phyloP scores from a whole-genome alignment of 1,140 invertebrate species.

The Pogonomyrmex barbatus region DNA sequence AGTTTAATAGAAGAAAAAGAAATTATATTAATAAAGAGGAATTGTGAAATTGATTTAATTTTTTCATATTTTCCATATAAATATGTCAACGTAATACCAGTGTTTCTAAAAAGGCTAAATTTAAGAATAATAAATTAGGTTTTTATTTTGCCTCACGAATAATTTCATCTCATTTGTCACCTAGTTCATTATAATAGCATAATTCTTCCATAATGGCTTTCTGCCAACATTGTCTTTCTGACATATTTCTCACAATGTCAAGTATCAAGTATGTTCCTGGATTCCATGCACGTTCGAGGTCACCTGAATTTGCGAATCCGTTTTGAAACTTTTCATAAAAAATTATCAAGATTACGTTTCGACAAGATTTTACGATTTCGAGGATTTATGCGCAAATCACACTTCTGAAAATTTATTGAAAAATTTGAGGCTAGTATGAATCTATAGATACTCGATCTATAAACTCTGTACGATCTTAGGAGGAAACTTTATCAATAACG shows the following conservation, averaged over 20 bases:
- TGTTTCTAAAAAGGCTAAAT: not conserved
- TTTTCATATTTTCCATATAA: not conserved
- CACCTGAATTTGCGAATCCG: conserved; percentile 58
- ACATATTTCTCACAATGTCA: conserved; percentile 65
- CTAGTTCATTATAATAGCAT: not conserved
- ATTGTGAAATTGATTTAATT: not conserved
- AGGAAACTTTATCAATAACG: not conserved
- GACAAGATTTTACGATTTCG: not conserved
- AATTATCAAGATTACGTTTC: not conserved
- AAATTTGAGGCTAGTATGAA: not conserved
- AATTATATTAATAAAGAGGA: conserved; percentile 1
- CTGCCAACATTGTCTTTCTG: conserved; percentile 1
- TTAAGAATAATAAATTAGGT: not conserved
- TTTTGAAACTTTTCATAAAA: conserved; percentile 24
- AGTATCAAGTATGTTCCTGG: not conserved
- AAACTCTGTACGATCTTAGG: too few species aligned
- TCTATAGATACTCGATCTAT: not conserved
- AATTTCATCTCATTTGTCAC: conserved; percentile 8
- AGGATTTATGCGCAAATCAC: not conserved
- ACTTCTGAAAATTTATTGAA: not conserved
- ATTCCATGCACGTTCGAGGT: conserved; percentile 68
- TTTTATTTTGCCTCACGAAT: not conserved
- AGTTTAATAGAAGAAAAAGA: not conserved
- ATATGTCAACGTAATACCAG: not conserved
- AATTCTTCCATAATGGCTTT: not conserved